Evolutionary conservation across 2,888 invertebrate genomes (phyloP).

Genomic region (Euspilapteryx auroguttella): DNA sequence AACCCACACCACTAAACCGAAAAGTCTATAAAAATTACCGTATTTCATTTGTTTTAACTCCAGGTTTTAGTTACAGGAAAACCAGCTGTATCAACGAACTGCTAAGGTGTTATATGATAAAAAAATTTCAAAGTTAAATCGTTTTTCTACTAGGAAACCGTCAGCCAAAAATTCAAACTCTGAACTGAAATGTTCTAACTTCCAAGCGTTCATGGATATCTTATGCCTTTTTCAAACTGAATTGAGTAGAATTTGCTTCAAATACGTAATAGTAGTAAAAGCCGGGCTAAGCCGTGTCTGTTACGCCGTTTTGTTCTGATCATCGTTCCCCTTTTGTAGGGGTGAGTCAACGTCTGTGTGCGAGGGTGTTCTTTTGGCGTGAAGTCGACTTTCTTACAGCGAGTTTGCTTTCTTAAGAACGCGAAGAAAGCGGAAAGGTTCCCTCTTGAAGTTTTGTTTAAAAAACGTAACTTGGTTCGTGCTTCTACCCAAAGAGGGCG

Average conservation of each 20-base stretch:
- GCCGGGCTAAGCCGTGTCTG: constrained; percentile 4
- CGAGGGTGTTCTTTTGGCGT: constrained; percentile 23
- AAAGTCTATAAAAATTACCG: constrained; percentile 35
- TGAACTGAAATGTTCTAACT: too few species aligned
- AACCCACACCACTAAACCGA: constrained; percentile 25
- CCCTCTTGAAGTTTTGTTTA: constrained; percentile 42
- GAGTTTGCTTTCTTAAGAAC: constrained; percentile 48
- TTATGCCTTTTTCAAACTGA: too few species aligned
- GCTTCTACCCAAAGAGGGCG: constrained; percentile 40
- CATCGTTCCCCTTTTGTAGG: constrained; percentile 11
- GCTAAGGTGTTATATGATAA: too few species aligned
- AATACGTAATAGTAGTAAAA: constrained; percentile 12
- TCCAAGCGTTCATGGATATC: too few species aligned
- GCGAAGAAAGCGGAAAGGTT: constrained; percentile 55
- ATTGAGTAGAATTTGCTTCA: too few species aligned
- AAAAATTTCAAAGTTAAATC: too few species aligned
- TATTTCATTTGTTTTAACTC: constrained; percentile 6
- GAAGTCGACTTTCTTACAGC: constrained; percentile 43
- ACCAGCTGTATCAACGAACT: too few species aligned
- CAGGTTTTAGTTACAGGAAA: too few species aligned
- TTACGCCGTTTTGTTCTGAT: constrained; percentile 16
- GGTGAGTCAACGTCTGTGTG: constrained; percentile 12
- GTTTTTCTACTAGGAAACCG: too few species aligned
- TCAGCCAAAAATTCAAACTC: too few species aligned
- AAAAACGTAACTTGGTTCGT: constrained; percentile 38